Conservation (phyloP, 2,113 vertebrate genomes). For the Turnix velox region DNA sequence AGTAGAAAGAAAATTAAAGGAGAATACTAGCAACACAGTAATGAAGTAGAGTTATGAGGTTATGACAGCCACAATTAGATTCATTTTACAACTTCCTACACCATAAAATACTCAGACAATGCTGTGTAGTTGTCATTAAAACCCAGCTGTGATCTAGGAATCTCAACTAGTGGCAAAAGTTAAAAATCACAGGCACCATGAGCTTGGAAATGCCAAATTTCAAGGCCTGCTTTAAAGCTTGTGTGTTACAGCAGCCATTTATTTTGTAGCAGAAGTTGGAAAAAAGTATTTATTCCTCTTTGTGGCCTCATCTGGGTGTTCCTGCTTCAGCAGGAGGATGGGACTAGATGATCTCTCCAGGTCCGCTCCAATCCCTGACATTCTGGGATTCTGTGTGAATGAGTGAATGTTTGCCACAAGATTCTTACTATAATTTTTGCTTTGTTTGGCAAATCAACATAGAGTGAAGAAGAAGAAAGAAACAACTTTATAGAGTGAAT, state of each 20-base stretch:
- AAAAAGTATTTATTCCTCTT: not conserved
- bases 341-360: too few relatives aligned
- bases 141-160: not conserved
- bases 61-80: not conserved
- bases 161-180: not conserved
- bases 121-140: not conserved
- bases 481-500: conserved; percentile 62
- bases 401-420: not conserved
- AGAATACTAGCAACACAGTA: not conserved
- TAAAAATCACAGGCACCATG: not conserved
- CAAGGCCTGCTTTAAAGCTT: not conserved
- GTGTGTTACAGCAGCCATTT: accelerated
- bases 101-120: not conserved
- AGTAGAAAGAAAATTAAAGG: not conserved
- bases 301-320: too few relatives aligned
- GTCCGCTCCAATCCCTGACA: too few relatives aligned
- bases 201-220: not conserved
- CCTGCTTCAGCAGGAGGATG: too few relatives aligned
- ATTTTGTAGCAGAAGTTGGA: not conserved
- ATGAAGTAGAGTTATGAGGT: not conserved
- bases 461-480: not conserved
- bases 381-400: too few relatives aligned
- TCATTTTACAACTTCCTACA: not conserved
- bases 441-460: not conserved
- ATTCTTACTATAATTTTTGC: not conserved